Percentiles rank a stretch among this genome's conserved stretches.
phyloP scores from a whole-genome alignment of 2,113 vertebrate species.

The Zosterops hypoxanthus region DNA sequence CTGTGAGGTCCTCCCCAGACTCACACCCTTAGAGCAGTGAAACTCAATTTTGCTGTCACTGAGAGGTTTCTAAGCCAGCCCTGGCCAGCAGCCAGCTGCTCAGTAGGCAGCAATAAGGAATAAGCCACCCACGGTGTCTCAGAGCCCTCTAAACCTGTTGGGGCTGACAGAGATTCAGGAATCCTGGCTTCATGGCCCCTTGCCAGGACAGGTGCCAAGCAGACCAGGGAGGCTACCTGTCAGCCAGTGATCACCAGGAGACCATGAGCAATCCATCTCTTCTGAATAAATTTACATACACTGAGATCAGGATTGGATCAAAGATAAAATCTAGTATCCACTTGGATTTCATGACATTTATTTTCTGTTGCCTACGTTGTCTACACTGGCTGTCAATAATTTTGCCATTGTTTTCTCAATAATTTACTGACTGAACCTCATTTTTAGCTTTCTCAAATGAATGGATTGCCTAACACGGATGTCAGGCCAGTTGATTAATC shows the following conservation, averaged over 20 bases:
- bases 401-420: not conserved
- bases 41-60: not conserved
- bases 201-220: not conserved
- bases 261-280: not conserved
- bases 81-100: not conserved
- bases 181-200: not conserved
- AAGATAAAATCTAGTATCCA: not conserved
- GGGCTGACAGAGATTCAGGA: not conserved
- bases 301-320: not conserved
- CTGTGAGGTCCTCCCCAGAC: not conserved
- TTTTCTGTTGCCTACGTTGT: not conserved
- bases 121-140: not conserved
- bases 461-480: not conserved
- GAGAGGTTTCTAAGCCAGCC: not conserved
- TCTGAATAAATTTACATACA: not conserved
- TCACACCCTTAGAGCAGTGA: not conserved
- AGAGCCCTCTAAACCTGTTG: not conserved
- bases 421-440: not conserved
- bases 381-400: not conserved
- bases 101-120: not conserved
- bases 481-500: not conserved
- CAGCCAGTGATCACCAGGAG: not conserved
- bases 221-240: not conserved
- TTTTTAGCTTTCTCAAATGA: not conserved
- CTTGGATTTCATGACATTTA: not conserved